Conservation (phyloP, 2,888 invertebrate species). For the Boloria euphrosyne region DNA sequence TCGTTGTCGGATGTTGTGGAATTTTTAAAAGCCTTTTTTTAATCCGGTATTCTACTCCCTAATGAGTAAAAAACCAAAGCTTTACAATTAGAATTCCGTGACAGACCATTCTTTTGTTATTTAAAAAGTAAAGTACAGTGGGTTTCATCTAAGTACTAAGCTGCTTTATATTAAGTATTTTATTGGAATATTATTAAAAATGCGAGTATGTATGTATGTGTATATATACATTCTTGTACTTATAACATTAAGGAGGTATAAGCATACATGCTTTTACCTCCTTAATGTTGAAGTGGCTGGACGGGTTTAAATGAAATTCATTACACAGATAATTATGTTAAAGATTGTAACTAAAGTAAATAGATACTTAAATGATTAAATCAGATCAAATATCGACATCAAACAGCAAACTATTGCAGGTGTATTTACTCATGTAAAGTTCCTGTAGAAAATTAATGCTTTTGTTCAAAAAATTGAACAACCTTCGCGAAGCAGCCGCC, state of each 20-base stretch:
- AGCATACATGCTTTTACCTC: too few relatives aligned
- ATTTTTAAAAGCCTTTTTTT: slow-evolving; percentile 66
- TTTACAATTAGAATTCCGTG: slow-evolving; percentile 32
- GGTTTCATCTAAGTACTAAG: slow-evolving; percentile 8
- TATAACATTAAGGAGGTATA: too few relatives aligned
- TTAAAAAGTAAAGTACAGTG: slow-evolving; percentile 9
- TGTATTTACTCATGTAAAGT: background rate
- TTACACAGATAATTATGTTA: too few relatives aligned
- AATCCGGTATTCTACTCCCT: slow-evolving; percentile 54
- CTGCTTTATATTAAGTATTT: slow-evolving; percentile 8
- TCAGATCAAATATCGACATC: too few relatives aligned
- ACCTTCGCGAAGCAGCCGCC: background rate
- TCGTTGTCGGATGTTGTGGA: slow-evolving; percentile 49
- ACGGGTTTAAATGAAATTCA: too few relatives aligned
- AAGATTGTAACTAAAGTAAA: too few relatives aligned
- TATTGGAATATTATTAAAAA: background rate
- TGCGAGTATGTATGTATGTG: too few relatives aligned
- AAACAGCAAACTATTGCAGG: background rate
- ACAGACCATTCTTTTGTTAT: slow-evolving; percentile 29
- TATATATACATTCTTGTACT: too few relatives aligned
- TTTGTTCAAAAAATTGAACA: background rate
- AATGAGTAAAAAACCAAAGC: slow-evolving; percentile 41
- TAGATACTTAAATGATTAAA: too few relatives aligned
- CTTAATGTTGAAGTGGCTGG: too few relatives aligned
- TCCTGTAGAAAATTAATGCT: slow-evolving; percentile 10